These are phyloP conservation scores for Procambarus clarkii DNA, from an alignment of 1,140 invertebrate genomes.

Conservation along the genomic window DNA sequence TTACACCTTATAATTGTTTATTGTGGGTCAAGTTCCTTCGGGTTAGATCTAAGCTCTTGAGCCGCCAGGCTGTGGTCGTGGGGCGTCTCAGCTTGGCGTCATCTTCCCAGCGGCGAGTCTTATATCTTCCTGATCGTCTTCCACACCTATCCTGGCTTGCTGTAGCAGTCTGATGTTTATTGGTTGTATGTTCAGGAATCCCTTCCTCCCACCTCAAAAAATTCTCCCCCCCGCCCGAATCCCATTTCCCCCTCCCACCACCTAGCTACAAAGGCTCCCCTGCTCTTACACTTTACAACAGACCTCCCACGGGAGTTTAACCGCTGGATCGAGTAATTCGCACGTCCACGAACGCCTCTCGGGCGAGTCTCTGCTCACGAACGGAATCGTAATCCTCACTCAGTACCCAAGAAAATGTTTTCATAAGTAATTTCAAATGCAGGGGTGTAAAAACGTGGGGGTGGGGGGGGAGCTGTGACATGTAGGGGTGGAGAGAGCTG, in stretches of 20 bases:
- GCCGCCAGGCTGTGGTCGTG: too few relatives aligned
- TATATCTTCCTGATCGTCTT: not conserved
- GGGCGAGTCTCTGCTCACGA: not conserved
- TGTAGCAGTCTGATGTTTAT: too few relatives aligned
- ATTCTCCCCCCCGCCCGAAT: too few relatives aligned
- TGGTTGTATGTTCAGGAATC: too few relatives aligned
- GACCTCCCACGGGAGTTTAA: slow-evolving; percentile 18
- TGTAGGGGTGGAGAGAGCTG: not conserved
- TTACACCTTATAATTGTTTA: too few relatives aligned
- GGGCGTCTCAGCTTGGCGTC: too few relatives aligned
- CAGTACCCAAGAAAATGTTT: slow-evolving; percentile 9
- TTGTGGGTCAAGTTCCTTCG: too few relatives aligned
- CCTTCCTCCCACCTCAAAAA: not conserved
- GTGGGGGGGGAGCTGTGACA: not conserved
- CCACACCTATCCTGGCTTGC: not conserved
- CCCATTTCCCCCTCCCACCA: too few relatives aligned
- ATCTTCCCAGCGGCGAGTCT: too few relatives aligned
- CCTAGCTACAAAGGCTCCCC: too few relatives aligned
- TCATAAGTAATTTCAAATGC: slow-evolving; percentile 23
- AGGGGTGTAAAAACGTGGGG: not conserved
- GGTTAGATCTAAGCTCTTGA: too few relatives aligned
- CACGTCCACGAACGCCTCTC: slow-evolving; percentile 44
- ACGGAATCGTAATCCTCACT: slow-evolving; percentile 23
- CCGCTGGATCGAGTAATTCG: slow-evolving; percentile 28
- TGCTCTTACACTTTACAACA: not conserved